Evolutionary conservation across 2,888 invertebrate species (phyloP).

Genomic region (Conistra vaccinii): DNA sequence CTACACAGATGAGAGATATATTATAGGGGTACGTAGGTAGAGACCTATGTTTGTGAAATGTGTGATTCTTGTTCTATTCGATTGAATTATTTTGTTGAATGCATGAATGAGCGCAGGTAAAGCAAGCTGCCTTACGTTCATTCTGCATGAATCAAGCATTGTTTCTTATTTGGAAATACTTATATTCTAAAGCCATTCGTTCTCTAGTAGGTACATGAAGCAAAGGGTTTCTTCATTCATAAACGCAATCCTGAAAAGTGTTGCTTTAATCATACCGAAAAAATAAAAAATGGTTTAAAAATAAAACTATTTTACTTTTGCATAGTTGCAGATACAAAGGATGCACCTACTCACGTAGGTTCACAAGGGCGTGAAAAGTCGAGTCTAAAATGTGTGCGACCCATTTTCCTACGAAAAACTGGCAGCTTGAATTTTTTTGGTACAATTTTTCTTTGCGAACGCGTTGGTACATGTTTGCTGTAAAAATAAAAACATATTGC

Average conservation of each 20-base stretch:
- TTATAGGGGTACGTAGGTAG: background rate
- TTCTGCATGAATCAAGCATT: background rate
- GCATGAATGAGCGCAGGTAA: background rate
- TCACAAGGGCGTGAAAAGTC: constrained; percentile 25
- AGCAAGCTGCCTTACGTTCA: background rate
- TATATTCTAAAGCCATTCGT: background rate
- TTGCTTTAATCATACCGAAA: background rate
- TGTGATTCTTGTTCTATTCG: background rate
- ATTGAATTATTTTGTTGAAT: constrained; percentile 11
- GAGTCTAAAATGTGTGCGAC: constrained; percentile 6
- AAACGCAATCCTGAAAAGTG: background rate
- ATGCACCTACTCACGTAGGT: background rate
- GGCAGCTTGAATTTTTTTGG: constrained; percentile 3
- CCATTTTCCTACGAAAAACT: constrained; percentile 12
- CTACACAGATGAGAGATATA: background rate
- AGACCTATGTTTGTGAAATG: background rate
- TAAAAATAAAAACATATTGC: background rate
- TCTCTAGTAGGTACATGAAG: background rate
- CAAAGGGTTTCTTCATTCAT: background rate
- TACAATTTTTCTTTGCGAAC: constrained; percentile 3
- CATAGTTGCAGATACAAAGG: background rate
- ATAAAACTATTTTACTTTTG: background rate
- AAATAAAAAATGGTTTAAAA: background rate
- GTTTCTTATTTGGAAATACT: background rate
- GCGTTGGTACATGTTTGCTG: constrained; percentile 18